phyloP scores from a whole-genome alignment of 1,140 invertebrate genomes.

The Diorhabda carinulata region DNA sequence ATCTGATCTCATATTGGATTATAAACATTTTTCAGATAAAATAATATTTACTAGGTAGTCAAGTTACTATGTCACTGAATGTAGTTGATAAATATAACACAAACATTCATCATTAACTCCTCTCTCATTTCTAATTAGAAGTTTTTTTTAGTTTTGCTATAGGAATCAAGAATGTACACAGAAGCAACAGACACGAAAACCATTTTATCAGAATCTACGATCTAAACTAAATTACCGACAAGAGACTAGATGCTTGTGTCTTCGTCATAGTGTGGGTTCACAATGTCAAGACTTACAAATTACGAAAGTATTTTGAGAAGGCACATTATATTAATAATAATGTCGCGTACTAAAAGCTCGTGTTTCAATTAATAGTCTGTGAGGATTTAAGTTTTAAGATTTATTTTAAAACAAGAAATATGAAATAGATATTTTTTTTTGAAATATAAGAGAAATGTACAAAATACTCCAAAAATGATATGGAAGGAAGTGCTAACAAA shows the following conservation, averaged over 20 bases:
- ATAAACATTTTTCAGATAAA: too few relatives aligned
- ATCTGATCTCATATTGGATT: too few relatives aligned
- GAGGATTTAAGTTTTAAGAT: not conserved
- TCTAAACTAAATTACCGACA: constrained; percentile 2
- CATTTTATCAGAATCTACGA: not conserved
- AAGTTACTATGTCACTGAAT: too few relatives aligned
- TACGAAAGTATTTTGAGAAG: constrained; percentile 2
- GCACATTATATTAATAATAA: constrained; percentile 1
- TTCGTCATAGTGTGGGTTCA: constrained; percentile 1
- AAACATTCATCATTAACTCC: too few relatives aligned
- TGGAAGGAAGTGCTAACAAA: too few relatives aligned
- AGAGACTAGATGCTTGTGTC: not conserved
- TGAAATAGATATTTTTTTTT: not conserved
- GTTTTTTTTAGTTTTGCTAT: too few relatives aligned
- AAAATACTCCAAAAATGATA: too few relatives aligned
- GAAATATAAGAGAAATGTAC: too few relatives aligned
- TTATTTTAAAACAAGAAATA: not conserved
- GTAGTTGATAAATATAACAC: too few relatives aligned
- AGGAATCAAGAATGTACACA: not conserved
- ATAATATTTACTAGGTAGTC: too few relatives aligned
- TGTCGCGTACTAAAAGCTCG: not conserved
- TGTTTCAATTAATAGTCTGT: not conserved
- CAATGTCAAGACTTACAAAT: not conserved
- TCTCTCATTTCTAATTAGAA: too few relatives aligned
- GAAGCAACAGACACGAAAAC: not conserved